Percentiles rank a stretch among this genome's conserved stretches.
Evolutionary conservation across 2,797 vertebrate genomes (phyloP).

Genomic region (Amphiprion clarkii): DNA sequence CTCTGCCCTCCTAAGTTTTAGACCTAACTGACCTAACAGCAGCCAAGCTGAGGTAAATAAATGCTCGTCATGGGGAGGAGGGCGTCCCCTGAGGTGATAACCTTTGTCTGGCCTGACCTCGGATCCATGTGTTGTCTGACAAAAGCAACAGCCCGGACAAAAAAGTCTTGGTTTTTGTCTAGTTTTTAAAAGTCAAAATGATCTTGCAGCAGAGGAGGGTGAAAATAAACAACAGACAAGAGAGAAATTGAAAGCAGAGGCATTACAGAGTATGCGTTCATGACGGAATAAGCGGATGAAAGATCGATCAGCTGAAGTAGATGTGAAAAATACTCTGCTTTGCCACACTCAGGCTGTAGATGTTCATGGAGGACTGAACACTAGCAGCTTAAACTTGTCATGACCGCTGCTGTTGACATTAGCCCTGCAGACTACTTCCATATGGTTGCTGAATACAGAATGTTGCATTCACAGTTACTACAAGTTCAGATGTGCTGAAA

Average conservation of each 20-base stretch:
- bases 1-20: conserved; percentile 3
- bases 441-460: conserved; percentile 19
- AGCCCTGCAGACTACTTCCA: conserved; percentile 15
- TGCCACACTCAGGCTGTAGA: neutral
- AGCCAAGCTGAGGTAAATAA: conserved; percentile 35
- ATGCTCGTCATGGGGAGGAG: conserved; percentile 36
- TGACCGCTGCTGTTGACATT: conserved; percentile 1
- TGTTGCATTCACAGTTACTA: neutral
- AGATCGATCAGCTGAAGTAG: neutral
- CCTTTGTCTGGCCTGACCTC: conserved; percentile 58
- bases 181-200: neutral
- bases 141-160: conserved; percentile 10
- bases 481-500: neutral
- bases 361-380: neutral
- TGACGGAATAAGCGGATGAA: neutral
- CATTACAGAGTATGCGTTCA: neutral
- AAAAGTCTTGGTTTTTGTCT: conserved; percentile 7
- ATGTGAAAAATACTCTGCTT: neutral
- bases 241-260: neutral
- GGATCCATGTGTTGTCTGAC: conserved; percentile 23
- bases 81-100: conserved; percentile 43
- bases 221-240: neutral
- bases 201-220: neutral
- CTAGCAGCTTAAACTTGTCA: neutral
- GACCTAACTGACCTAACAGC: conserved; percentile 21